Base-by-base conservation (phyloP, 2,113 vertebrate genomes). In the Centropus unirufus region DNA sequence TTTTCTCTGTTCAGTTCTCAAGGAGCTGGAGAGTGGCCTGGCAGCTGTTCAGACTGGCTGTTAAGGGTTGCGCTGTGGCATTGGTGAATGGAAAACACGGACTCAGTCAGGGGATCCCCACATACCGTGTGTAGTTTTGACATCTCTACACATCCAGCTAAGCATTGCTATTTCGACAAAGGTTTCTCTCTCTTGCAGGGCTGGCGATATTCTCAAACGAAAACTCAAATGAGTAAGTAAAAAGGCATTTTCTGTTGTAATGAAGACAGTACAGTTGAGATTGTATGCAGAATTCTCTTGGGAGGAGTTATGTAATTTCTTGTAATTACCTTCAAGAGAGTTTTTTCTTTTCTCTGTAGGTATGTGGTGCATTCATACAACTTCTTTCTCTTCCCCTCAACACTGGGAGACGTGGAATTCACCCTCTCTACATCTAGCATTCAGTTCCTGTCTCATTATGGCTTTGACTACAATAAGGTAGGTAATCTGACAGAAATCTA, bases 381-480 rank as follows among this genome's bases (percentile, higher is more conserved):
- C 92, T 98, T 98, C 54, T 98, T 98, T 70, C 97, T 98, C 46
- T 98, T 98, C 74, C 98, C 98, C 2, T 97, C 97, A 20, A 98
- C 93, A 0, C 68, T 97, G 95, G 98, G 98, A 76, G 98, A 98
- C 92, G 94, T 97, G 0, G 98, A 98, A 76, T 97, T 98, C 61
- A 89, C 95, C 90, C 91, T 98, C 73, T 98, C 98, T 93, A 96
- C 97, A 24, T 98, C 97, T 51, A 98, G 97, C 39, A 76, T 98
- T 92, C 96, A 97, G 57, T 98, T 98, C 89, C 70, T 98, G 90
- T 97, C 98, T 79, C 96, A 87, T 42, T 98, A 98, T 55, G 98
- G 97, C 91, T 98, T 98, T 83, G 97, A 98, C 87, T 98, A 96
- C 69, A 98, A 98, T 76, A 98, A 98, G 98, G 98, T 98, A 92